phyloP scores from a whole-genome alignment of 2,888 invertebrate genomes.

The Synanthedon myopaeformis region DNA sequence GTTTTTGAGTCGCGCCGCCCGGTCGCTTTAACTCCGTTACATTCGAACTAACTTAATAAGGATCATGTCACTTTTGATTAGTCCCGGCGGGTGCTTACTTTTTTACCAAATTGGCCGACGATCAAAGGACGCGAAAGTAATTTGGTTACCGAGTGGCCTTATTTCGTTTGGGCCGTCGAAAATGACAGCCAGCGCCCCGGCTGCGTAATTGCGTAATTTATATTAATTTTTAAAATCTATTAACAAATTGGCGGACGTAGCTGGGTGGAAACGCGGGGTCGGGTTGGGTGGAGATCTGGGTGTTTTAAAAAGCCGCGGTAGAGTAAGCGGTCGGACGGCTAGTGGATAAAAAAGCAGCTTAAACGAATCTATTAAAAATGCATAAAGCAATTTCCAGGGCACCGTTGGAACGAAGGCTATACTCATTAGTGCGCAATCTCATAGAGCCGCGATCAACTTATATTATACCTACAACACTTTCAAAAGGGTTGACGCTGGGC shows the following conservation, averaged over 20 bases:
- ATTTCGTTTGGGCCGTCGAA: conserved; percentile 41
- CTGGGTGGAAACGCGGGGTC: conserved; percentile 7
- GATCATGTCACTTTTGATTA: conserved; percentile 69
- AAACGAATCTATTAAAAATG: conserved; percentile 63
- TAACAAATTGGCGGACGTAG: conserved; percentile 39
- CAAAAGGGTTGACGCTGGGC: not conserved
- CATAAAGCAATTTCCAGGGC: conserved; percentile 51
- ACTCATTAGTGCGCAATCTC: conserved; percentile 41
- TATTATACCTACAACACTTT: not conserved
- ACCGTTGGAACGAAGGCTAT: conserved; percentile 20
- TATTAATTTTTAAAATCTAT: conserved; percentile 65
- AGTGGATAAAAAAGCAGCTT: conserved; percentile 58
- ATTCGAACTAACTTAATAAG: conserved; percentile 56
- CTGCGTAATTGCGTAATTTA: conserved; percentile 44
- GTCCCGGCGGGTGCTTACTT: conserved; percentile 26
- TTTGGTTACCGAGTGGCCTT: conserved; percentile 32
- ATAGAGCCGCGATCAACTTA: conserved; percentile 8
- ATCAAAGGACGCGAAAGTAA: conserved; percentile 46
- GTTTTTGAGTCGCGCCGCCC: conserved; percentile 67
- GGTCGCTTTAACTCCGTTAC: conserved; percentile 60
- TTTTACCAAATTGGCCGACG: conserved; percentile 37
- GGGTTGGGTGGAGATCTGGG: conserved; percentile 14
- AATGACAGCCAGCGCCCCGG: conserved; percentile 35
- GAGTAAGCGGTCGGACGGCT: conserved; percentile 22
- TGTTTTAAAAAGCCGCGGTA: conserved; percentile 35